These are phyloP conservation scores for Coenonympha arcania DNA, from an alignment of 2,888 invertebrate species.

Conservation along the genomic window DNA sequence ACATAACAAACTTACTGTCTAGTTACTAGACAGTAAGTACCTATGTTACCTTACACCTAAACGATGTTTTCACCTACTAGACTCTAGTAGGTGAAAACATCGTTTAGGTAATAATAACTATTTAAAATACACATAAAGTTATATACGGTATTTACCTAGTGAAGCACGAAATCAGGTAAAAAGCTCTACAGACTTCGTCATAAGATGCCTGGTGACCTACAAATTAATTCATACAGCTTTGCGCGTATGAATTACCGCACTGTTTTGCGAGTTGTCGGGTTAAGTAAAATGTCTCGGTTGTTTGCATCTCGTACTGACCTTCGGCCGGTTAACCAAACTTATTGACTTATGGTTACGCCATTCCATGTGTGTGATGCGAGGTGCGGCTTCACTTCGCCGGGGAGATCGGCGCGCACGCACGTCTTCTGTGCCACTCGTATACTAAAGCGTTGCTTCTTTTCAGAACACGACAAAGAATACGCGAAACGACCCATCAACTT, in stretches of 20 bases:
- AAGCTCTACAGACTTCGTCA: neutral
- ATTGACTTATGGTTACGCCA: slow-evolving; percentile 69
- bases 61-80: too few species aligned
- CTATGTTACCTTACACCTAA: too few species aligned
- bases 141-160: too few species aligned
- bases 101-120: too few species aligned
- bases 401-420: slow-evolving; percentile 51
- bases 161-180: too few species aligned
- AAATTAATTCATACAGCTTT: slow-evolving; percentile 46
- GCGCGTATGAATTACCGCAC: slow-evolving; percentile 49
- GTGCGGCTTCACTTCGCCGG: slow-evolving; percentile 44
- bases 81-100: too few species aligned
- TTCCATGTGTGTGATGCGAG: slow-evolving; percentile 44
- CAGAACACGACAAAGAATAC: slow-evolving; percentile 81
- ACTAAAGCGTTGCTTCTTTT: slow-evolving; percentile 59
- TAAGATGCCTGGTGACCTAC: slow-evolving; percentile 45
- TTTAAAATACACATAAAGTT: too few species aligned
- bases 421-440: slow-evolving; percentile 38
- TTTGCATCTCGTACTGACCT: slow-evolving; percentile 64
- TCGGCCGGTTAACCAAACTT: slow-evolving; percentile 66
- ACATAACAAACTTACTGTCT: too few species aligned
- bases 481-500: slow-evolving; percentile 87
- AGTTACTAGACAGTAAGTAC: too few species aligned
- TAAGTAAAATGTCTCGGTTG: slow-evolving; percentile 58
- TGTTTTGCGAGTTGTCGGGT: slow-evolving; percentile 46